phyloP scores from a whole-genome alignment of 2,113 vertebrate species.

The Mugil cephalus region DNA sequence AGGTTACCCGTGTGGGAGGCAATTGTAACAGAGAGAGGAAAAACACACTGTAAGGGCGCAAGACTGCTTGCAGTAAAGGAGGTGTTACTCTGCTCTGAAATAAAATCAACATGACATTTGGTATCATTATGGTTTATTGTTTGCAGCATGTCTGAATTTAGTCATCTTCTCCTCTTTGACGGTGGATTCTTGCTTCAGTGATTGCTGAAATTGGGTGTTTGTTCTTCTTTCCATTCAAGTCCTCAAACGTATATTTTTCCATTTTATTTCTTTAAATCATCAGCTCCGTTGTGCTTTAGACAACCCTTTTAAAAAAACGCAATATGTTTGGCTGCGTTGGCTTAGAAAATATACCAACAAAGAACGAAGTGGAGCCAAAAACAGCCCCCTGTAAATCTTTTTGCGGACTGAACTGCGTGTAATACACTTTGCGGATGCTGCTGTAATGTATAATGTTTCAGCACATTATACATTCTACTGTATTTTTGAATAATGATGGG shows the following conservation, averaged over 20 bases:
- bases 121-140: conserved; percentile 9
- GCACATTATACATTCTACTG: conserved; percentile 29
- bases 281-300: neutral
- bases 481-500: conserved; percentile 59
- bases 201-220: neutral
- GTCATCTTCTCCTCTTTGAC: neutral
- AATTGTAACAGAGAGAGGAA: conserved; percentile 26
- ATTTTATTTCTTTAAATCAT: neutral
- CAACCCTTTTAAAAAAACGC: neutral
- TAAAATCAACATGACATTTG: conserved; percentile 6
- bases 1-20: conserved; percentile 49
- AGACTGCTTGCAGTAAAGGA: conserved; percentile 9
- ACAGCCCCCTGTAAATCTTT: neutral
- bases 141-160: conserved; percentile 2
- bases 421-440: neutral
- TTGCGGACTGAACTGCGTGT: neutral
- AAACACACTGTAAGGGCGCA: conserved; percentile 22
- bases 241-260: neutral
- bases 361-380: neutral
- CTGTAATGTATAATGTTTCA: conserved; percentile 3
- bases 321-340: neutral
- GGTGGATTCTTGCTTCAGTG: neutral
- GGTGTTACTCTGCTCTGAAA: conserved; percentile 17
- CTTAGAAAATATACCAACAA: neutral
- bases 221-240: neutral